Evolutionary conservation across 2,888 invertebrate species (phyloP), one percentile per base, ranked within the genome.

Genomic region (Apodemia hepburni): DNA sequence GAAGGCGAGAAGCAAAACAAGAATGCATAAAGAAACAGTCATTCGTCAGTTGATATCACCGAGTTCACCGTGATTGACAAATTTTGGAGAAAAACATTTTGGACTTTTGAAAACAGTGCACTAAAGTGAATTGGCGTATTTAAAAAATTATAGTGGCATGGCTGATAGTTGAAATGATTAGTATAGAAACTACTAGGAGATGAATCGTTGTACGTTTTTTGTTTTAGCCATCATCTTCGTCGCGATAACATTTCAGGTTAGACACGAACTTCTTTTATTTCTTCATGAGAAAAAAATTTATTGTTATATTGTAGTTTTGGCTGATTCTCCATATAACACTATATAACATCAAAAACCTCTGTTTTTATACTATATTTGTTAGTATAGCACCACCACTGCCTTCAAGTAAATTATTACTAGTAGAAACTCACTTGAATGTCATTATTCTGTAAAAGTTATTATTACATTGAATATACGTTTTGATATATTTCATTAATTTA

Each of bases 181-280:
- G 78, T 82, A 82, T 73, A 69, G 71, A 68, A 73, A 72, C 75
- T 66, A 66, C 71, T 67, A 73, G 74, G 82, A 83, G 76, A 90
- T 89, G 90, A 79, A 77, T 82, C 83, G 82, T 64, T 75, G 78
- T 69, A 77, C 74, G 66, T 69, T 84, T 69, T 73, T 86, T 71
- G 76, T 82, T 64, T 64, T 83, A 66, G 71, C 79, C 67, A 77
- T 77, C 63, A 67, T 82, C 65, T 78, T 80, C 68, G 73, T 84
- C 68, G 83, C 76, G 59, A 63, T 81, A 18, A 85, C 82, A 59
- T 72, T 86, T 60, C 85, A 89, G 85, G 90, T 89, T 65, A 75
- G 81, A 75, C 33, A 8, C 2, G 22, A 8, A 33, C 33, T 33
- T 33, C 33, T 33, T 33, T 33, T 33, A 33, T 33, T 33, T 33